Conservation (phyloP, 2,888 invertebrate species). For the Lepidocyrtinus sp. region DNA sequence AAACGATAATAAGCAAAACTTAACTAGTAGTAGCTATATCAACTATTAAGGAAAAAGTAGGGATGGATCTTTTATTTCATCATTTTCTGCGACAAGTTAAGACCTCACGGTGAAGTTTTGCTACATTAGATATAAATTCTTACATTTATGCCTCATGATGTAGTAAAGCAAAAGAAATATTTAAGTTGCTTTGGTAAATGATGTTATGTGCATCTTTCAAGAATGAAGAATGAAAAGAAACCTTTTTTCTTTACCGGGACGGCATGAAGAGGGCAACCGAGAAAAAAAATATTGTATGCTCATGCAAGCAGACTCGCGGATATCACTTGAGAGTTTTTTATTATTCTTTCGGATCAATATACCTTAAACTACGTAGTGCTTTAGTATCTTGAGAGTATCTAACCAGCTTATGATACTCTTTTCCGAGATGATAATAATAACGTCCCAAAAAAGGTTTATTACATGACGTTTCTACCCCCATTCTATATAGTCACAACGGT, state of each 20-base stretch:
- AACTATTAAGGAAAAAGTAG: not conserved
- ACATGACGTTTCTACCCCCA: not conserved
- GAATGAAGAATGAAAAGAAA: not conserved
- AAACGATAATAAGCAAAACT: not conserved
- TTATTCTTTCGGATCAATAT: conserved; percentile 12
- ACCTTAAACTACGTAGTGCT: not conserved
- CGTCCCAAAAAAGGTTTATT: not conserved
- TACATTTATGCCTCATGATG: not conserved
- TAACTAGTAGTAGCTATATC: not conserved
- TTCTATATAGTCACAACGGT: not conserved
- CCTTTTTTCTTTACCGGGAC: conserved; percentile 13
- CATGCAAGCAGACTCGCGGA: not conserved
- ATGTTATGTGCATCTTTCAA: conserved; percentile 1
- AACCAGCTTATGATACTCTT: conserved; percentile 8
- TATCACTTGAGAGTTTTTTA: conserved; percentile 3
- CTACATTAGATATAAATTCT: not conserved
- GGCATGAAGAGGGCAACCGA: conserved; percentile 1
- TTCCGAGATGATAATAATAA: not conserved
- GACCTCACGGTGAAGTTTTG: not conserved
- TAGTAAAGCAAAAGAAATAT: conserved; percentile 14
- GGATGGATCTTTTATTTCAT: conserved; percentile 43
- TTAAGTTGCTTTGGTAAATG: not conserved
- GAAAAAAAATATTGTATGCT: conserved; percentile 1
- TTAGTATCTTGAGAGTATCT: not conserved
- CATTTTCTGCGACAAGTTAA: conserved; percentile 49